A percentile compares a stretch with the other conserved stretches of the same genome.
Evolutionary conservation across 2,888 invertebrate genomes (phyloP).

Genomic region (Halocaridina rubra): DNA sequence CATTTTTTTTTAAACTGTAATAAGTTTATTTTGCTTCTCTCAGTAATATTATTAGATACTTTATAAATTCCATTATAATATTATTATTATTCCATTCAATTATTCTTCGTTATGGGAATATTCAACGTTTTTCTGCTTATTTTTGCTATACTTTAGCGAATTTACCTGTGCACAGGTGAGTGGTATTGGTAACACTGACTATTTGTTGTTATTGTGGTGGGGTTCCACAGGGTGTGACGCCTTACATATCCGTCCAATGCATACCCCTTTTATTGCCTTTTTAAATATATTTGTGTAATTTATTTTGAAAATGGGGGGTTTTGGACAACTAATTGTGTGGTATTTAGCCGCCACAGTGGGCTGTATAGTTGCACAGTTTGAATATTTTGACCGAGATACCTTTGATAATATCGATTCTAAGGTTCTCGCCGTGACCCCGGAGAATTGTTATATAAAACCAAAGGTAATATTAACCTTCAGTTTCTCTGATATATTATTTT

Average conservation of each 20-base stretch:
- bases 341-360: slow-evolving; percentile 26
- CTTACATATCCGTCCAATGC: background rate
- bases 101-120: no score
- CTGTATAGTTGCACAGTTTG: slow-evolving; percentile 56
- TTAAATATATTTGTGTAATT: background rate
- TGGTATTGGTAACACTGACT: background rate
- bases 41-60: no score
- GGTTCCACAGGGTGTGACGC: background rate
- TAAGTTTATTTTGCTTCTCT: no score
- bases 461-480: no score
- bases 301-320: background rate
- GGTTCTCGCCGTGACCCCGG: slow-evolving; percentile 84
- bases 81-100: no score
- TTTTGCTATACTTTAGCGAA: no score
- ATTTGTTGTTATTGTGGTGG: background rate
- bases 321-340: background rate
- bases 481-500: no score
- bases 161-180: no score
- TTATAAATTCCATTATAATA: no score
- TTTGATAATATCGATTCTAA: slow-evolving; percentile 89
- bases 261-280: background rate
- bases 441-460: slow-evolving; percentile 77
- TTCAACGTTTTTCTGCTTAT: no score
- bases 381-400: slow-evolving; percentile 88
- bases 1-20: background rate